Conservation (phyloP, 92 coral and sea anemone species). For the Ricordea florida region DNA sequence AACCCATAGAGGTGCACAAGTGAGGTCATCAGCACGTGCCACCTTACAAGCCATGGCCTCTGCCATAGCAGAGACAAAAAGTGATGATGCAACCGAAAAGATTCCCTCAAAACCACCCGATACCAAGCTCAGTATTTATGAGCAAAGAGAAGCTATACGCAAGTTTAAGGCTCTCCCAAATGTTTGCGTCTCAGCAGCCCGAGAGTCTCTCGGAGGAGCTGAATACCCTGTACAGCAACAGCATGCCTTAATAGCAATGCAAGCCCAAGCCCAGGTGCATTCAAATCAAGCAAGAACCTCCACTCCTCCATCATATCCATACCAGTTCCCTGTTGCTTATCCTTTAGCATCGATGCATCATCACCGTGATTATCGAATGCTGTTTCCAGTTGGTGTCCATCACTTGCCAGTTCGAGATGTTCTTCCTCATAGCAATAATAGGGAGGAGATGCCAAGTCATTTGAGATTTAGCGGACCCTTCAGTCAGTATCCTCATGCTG, state of each 20-base stretch:
- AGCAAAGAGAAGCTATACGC: conserved; percentile 87
- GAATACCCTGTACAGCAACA: conserved; percentile 58
- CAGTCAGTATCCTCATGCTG: conserved; percentile 41
- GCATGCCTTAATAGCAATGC: conserved; percentile 52
- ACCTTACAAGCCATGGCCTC: conserved; percentile 78
- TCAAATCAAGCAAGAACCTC: conserved; percentile 56
- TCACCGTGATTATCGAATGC: conserved; percentile 61
- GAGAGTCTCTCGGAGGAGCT: conserved; percentile 63
- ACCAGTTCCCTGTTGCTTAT: conserved; percentile 47
- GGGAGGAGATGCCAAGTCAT: conserved; percentile 74
- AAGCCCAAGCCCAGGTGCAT: conserved; percentile 41
- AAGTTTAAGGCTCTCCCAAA: conserved; percentile 65
- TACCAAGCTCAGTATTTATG: conserved; percentile 75
- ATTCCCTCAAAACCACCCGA: conserved; percentile 82
- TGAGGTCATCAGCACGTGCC: conserved; percentile 81
- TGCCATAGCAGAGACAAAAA: conserved; percentile 49
- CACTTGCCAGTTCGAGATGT: conserved; percentile 60
- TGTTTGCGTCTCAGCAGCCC: conserved; percentile 65
- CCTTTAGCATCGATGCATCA: conserved; percentile 52
- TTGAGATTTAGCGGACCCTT: conserved; percentile 48
- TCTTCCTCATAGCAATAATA: conserved; percentile 67
- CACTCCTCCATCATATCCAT: conserved; percentile 50
- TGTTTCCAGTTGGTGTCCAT: conserved; percentile 58
- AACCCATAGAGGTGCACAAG: conserved; percentile 13
- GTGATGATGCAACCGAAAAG: conserved; percentile 52